These are phyloP conservation scores for Caiman crocodilus DNA, from an alignment of 2,797 vertebrate genomes.

Conservation along the genomic window DNA sequence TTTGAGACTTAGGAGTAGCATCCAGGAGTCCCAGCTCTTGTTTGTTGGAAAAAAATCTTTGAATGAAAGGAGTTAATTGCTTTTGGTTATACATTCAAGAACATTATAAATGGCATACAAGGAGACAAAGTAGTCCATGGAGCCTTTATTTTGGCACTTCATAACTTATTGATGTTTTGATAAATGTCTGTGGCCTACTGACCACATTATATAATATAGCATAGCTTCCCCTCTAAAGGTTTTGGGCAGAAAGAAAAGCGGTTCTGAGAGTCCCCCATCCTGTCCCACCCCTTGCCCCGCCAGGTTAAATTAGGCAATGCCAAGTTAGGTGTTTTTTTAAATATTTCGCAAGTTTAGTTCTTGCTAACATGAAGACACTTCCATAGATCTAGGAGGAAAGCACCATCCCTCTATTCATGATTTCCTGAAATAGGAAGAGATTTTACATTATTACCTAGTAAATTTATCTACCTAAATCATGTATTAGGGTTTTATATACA, in stretches of 20 bases:
- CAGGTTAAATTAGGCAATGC: no score
- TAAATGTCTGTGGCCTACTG: no score
- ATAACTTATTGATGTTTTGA: background rate
- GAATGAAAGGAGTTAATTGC: background rate
- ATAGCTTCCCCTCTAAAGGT: no score
- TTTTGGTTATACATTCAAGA: background rate
- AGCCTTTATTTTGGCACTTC: background rate
- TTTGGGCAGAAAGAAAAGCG: no score
- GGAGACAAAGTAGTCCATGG: background rate
- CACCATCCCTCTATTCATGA: background rate
- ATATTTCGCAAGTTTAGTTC: no score
- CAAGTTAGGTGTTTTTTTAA: no score
- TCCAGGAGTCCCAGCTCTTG: background rate
- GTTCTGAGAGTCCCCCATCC: no score
- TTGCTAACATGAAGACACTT: no score
- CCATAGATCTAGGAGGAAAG: background rate
- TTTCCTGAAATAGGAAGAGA: background rate
- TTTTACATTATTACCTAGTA: background rate
- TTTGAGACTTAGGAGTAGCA: background rate
- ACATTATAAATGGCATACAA: fast-evolving
- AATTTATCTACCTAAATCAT: background rate
- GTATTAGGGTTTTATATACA: background rate
- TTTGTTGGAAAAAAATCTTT: background rate
- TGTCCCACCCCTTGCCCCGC: no score
- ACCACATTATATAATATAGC: no score